Conservation (phyloP, 2,888 invertebrate genomes). For the Amiota mariae region DNA sequence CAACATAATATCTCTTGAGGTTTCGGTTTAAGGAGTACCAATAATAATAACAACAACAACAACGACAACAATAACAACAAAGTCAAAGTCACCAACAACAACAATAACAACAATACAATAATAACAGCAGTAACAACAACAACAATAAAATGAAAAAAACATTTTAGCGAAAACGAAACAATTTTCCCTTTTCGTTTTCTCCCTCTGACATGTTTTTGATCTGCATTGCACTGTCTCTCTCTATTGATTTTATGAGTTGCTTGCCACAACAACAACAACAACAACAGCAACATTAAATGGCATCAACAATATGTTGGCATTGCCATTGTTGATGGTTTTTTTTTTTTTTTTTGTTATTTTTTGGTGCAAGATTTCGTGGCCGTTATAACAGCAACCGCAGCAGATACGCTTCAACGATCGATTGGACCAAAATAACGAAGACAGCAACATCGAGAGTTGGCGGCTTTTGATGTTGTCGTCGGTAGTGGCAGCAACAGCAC, state of each 20-base stretch:
- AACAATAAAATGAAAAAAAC: not conserved
- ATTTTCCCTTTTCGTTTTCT: constrained; percentile 54
- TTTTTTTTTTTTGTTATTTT: constrained; percentile 37
- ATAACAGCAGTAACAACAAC: not conserved
- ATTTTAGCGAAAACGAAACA: constrained; percentile 43
- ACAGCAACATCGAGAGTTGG: not conserved
- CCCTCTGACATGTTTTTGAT: constrained; percentile 6
- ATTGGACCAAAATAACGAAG: constrained; percentile 7
- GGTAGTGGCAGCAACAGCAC: constrained; percentile 12
- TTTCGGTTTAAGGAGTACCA: not conserved
- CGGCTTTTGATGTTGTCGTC: constrained; percentile 16
- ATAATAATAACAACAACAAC: constrained; percentile 9
- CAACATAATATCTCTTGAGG: constrained; percentile 51
- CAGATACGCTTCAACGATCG: constrained; percentile 46
- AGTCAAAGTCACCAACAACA: not conserved
- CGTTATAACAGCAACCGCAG: constrained; percentile 47
- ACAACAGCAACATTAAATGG: not conserved
- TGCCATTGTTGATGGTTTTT: constrained; percentile 12
- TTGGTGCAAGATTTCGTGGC: constrained; percentile 47
- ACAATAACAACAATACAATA: not conserved
- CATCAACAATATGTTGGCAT: not conserved
- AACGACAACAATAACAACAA: constrained; percentile 12
- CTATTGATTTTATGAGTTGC: constrained; percentile 14
- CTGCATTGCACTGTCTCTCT: not conserved
- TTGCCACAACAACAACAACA: constrained; percentile 25